These are phyloP conservation scores for Drosophila borborema DNA, from an alignment of 2,888 invertebrate genomes.

Conservation along the genomic window DNA sequence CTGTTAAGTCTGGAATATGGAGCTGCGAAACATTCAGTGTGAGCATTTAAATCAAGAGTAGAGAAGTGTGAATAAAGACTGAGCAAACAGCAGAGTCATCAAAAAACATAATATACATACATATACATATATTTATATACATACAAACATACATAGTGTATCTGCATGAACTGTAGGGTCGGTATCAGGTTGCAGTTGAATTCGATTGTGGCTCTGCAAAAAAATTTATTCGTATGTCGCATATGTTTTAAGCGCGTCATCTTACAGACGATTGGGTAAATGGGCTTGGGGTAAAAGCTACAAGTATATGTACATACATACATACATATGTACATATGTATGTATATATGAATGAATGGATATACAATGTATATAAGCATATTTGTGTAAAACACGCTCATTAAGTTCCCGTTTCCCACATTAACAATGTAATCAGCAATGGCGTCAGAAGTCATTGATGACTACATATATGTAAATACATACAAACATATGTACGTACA, in stretches of 20 bases:
- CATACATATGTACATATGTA: not conserved
- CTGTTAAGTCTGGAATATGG: constrained; percentile 14
- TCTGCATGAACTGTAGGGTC: constrained; percentile 38
- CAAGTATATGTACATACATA: not conserved
- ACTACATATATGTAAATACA: not conserved
- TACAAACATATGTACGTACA: not conserved
- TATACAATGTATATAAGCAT: not conserved
- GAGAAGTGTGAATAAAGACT: constrained; percentile 19
- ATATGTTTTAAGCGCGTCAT: constrained; percentile 6
- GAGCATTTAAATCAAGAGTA: constrained; percentile 8
- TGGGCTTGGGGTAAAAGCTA: constrained; percentile 3
- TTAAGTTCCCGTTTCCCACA: constrained; percentile 38
- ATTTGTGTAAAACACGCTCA: not conserved
- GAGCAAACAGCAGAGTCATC: constrained; percentile 12
- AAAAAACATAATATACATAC: constrained; percentile 6
- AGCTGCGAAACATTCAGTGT: constrained; percentile 16
- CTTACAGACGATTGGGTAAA: constrained; percentile 8
- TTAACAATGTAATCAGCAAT: constrained; percentile 43
- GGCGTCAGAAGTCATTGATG: constrained; percentile 26
- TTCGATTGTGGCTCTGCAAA: constrained; percentile 47
- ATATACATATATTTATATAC: not conserved
- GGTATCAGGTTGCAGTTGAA: constrained; percentile 58
- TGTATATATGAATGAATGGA: not conserved
- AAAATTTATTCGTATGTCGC: constrained; percentile 9
- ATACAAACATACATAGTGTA: constrained; percentile 2